Base-by-base conservation (phyloP, 2,797 vertebrate species). In the Chaunax sp. region DNA sequence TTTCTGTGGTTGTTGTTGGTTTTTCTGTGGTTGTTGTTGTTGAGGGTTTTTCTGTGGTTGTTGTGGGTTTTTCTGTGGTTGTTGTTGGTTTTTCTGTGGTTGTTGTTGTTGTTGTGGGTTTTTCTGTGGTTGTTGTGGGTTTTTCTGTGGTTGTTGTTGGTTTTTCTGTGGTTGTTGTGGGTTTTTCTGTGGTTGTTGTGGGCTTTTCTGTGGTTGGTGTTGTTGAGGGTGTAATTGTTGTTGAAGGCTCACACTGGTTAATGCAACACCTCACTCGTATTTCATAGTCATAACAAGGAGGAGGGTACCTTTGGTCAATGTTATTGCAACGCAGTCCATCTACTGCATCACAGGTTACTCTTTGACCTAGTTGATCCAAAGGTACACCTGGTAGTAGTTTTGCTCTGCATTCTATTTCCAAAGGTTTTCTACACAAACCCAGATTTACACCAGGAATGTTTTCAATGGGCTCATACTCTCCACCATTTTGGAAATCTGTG, bases 201-300 rank as follows among this genome's bases (percentile, higher is more conserved):
- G 28, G 2, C 4, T n/a, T 63, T 30, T 33, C 49, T 12, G 44
- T 37, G 5, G 3, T 30, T 9, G 23, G 35, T 14, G 25, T 15
- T 56, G 25, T 41, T 2, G 23, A 26, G 3, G 18, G 26, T 19
- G 18, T 22, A 8, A 3, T 16, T 22, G 52, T 38, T 8, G 33
- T n/a, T 11, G 49, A 6, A 9, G 12, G 0, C 1, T 1, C 1
- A 53, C 51, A 53, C 15, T 0, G 20, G 28, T 20, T 16, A 20
- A 8, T 18, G 51, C 95, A 96, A 64, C 95, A 96, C 15, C 58
- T 54, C 0, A 95, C 46, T 70, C 77, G 83, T 22, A 97, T 92
- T 90, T 97, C 88, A 16, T 95, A 96, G 52, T 96, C 92, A 5
- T 64, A 20, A 69, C 95, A 96, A 0, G 4, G 28, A 55, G 1